Base-by-base conservation (phyloP, 2,888 invertebrate genomes). In the Orthosia gothica region DNA sequence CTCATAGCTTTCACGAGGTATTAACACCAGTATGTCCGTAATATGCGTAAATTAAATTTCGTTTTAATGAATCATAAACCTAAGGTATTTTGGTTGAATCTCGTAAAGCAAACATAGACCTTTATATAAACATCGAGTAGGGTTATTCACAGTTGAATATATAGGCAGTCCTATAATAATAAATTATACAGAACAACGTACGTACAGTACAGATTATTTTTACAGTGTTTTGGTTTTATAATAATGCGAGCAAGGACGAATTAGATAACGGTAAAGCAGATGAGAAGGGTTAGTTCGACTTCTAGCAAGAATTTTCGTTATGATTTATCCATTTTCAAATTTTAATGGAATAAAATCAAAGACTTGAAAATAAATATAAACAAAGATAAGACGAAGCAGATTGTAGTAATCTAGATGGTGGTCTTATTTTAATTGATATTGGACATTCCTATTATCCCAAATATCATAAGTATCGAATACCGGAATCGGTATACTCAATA, bases 51-150 rank as follows among this genome's bases (percentile, higher is more conserved):
- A 88, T 90, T 91, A 85, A 88, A 91, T 90, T 90, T 89, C 75
- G 81, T 85, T 88, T 88, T 89, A 92, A 92, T 91, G 89, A 90
- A 90, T 91, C 89, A 87, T 92, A 92, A 91, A 91, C 89, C 82
- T 75, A 82, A 87, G 84, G 87, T 90, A 89, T 91, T 91, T 90
- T 87, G 86, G 83, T 90, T 89, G 76, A 88, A 89, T 90, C 89
- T 86, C 84, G 82, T 87, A 86, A 85, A 79, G 79, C 84, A 90
- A 91, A 91, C 88, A 91, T 85, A 83, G 86, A 83, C 82, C 74
- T 79, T 67, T 73, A 61, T 73, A 65, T 70, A 82, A 87, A 89
- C 86, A 85, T 71, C 62, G 78, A 66, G 62, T 50, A 74, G 63
- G 74, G 70, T 66, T 59, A 76, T 82, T 82, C 64, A 58, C 65